A percentile compares a stretch with the other conserved stretches of the same genome.
Evolutionary conservation across 1,140 invertebrate genomes (phyloP).

Genomic region (Bilobella aurantiaca): DNA sequence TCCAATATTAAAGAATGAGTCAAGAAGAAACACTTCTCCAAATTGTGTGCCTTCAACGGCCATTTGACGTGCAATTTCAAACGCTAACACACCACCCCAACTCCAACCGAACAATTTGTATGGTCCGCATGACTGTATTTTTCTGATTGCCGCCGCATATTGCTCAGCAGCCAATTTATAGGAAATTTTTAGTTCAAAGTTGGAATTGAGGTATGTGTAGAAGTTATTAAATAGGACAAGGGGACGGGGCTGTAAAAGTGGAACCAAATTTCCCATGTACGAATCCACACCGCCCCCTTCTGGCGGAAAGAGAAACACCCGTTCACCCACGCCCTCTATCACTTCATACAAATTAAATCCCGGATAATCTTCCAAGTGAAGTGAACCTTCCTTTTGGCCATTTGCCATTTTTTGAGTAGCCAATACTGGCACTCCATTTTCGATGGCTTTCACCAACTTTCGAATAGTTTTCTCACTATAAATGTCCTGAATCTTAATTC

Average conservation of each 20-base stretch:
- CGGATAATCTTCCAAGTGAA: neutral
- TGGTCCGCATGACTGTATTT: neutral
- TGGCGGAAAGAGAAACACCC: neutral
- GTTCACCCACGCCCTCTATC: neutral
- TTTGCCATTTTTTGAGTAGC: neutral
- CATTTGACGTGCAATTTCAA: neutral
- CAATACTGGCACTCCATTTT: neutral
- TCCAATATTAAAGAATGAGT: neutral
- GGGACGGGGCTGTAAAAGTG: neutral
- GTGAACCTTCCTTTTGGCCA: neutral
- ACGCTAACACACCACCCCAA: neutral
- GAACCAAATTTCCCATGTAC: neutral
- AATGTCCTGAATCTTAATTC: neutral
- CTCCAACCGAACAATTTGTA: neutral
- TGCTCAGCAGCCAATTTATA: neutral
- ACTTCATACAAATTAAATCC: neutral
- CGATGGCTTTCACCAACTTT: neutral
- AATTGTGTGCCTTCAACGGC: neutral
- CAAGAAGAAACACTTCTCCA: neutral
- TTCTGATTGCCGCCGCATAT: neutral
- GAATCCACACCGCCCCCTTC: neutral
- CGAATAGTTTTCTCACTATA: neutral
- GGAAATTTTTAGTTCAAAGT: neutral
- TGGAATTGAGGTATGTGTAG: neutral
- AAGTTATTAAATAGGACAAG: neutral